Evolutionary conservation across 30 jellyfish, hydroid and myxozoan genomes (phyloP).

Genomic region (Catostylus mosaicus): DNA sequence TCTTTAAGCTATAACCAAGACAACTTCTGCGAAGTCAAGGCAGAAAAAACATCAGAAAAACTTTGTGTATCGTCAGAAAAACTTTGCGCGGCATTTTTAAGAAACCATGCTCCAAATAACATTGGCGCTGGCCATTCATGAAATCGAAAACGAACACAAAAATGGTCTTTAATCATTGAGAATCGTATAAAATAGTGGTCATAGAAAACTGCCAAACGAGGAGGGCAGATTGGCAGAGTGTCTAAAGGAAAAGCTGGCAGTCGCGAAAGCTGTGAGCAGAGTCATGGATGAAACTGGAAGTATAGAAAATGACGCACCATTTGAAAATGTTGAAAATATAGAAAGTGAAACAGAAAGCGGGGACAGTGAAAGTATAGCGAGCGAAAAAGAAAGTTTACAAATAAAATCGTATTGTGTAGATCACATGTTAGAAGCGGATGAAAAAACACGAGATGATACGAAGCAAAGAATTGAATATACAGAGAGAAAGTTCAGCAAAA

Average conservation of each 20-base stretch:
- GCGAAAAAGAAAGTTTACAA: neutral
- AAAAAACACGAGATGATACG: neutral
- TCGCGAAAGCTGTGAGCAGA: neutral
- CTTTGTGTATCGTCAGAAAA: neutral
- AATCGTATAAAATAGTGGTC: neutral
- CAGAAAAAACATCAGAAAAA: too few species aligned
- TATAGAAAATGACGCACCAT: neutral
- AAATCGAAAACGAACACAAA: neutral
- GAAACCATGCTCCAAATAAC: neutral
- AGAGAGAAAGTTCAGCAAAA: neutral
- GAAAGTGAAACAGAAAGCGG: constrained; percentile 6
- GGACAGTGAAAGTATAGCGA: constrained; percentile 1
- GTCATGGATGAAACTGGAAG: neutral
- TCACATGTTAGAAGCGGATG: neutral
- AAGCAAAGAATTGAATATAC: neutral
- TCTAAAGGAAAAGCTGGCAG: neutral
- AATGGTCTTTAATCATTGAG: neutral
- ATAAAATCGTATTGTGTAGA: neutral
- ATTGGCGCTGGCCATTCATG: neutral
- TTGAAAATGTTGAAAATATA: neutral
- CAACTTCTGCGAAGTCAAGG: too few species aligned
- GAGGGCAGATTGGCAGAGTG: neutral
- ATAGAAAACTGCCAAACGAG: neutral
- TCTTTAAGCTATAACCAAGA: neutral
- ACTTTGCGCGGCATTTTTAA: neutral